Percentiles rank a stretch among this genome's conserved stretches.
Evolutionary conservation across 1,140 invertebrate genomes (phyloP).

Genomic region (Papilio aristodemus): DNA sequence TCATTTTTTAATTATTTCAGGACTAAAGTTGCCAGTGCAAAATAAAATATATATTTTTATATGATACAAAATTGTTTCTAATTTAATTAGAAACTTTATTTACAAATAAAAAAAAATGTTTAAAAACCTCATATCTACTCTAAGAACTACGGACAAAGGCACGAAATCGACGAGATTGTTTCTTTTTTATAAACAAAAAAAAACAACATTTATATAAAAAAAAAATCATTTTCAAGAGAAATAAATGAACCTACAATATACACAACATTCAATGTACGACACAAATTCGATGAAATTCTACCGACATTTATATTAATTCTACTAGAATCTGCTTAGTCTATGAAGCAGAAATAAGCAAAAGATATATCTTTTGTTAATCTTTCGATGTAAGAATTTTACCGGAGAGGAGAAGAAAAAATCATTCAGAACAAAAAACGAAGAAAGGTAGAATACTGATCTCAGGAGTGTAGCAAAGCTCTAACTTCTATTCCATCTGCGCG

Average conservation of each 20-base stretch:
- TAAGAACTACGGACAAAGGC: neutral
- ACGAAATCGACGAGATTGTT: neutral
- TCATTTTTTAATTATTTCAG: too few species aligned
- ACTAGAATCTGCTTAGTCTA: neutral
- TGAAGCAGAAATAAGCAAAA: too few species aligned
- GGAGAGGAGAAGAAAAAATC: neutral
- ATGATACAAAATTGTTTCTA: neutral
- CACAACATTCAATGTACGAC: neutral
- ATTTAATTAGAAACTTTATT: slow-evolving; percentile 15
- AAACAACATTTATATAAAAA: neutral
- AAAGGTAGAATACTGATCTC: neutral
- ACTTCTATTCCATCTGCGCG: too few species aligned
- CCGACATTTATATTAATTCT: neutral
- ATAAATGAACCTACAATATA: neutral
- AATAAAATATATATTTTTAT: too few species aligned
- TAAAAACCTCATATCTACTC: neutral
- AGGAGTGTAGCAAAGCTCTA: neutral
- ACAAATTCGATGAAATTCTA: neutral
- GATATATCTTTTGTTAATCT: neutral
- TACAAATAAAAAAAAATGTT: neutral
- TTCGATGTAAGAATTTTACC: neutral
- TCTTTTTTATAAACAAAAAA: neutral
- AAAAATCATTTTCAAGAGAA: neutral
- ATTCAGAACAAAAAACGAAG: neutral
- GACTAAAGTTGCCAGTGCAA: too few species aligned